Conservation (phyloP, 2,797 vertebrate genomes). For the Melanotaenia nigrans region DNA sequence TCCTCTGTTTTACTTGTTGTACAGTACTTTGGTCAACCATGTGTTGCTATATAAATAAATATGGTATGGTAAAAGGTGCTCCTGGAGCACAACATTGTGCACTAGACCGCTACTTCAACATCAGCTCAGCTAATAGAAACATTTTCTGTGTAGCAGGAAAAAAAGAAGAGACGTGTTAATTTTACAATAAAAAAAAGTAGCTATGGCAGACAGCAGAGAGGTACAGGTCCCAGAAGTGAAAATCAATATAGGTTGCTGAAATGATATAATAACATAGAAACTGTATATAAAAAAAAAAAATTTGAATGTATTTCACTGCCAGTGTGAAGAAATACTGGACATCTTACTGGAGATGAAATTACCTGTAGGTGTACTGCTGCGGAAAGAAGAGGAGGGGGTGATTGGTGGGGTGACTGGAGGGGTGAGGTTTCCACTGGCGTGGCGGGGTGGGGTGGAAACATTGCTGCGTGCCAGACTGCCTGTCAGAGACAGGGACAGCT, state of each 20-base stretch:
- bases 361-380: slow-evolving; percentile 96
- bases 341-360: slow-evolving; percentile 7
- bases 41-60: no score
- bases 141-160: neutral
- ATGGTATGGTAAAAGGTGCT: neutral
- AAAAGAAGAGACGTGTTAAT: neutral
- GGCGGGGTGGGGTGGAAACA: slow-evolving; percentile 92
- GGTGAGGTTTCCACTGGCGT: slow-evolving; percentile 96
- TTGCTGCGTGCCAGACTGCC: slow-evolving; percentile 89
- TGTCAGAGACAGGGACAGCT: slow-evolving; percentile 91
- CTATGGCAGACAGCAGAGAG: neutral
- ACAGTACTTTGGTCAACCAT: no score
- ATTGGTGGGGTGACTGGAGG: slow-evolving; percentile 98
- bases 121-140: neutral
- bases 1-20: no score
- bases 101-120: neutral
- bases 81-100: neutral
- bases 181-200: neutral
- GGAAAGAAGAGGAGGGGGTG: slow-evolving; percentile 97
- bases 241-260: neutral
- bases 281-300: no score
- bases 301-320: neutral
- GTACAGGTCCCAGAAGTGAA: neutral
- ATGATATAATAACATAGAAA: no score
- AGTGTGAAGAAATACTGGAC: neutral